A percentile compares a stretch with the other conserved stretches of the same genome.
phyloP scores from a whole-genome alignment of 2,888 invertebrate species.

The Trissolcus japonicus region DNA sequence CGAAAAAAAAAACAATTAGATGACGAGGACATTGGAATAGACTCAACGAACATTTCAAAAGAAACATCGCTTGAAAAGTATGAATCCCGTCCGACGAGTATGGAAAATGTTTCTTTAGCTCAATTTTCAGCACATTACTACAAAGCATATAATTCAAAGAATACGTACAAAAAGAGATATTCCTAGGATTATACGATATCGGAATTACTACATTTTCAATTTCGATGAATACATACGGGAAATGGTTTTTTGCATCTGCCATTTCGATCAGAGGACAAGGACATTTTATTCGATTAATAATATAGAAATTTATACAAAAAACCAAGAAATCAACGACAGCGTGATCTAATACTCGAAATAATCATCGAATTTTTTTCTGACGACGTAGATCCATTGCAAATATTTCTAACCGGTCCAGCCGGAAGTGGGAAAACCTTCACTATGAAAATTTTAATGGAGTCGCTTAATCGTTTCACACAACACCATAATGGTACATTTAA shows the following conservation, averaged over 20 bases:
- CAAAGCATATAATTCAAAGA: neutral
- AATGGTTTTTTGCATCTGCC: no score
- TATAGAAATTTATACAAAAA: no score
- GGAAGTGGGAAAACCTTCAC: slow-evolving; percentile 68
- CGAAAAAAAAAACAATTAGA: slow-evolving; percentile 60
- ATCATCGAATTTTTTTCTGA: slow-evolving; percentile 1
- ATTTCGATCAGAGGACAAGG: no score
- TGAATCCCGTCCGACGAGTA: slow-evolving; percentile 68
- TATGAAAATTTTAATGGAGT: neutral
- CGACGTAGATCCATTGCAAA: neutral
- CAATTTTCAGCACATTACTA: slow-evolving; percentile 68
- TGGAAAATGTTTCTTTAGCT: slow-evolving; percentile 69
- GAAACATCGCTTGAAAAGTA: slow-evolving; percentile 74
- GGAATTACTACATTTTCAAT: no score
- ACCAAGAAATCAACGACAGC: neutral
- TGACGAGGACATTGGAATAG: neutral
- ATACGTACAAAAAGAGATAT: neutral
- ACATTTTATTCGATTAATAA: no score
- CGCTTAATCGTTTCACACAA: neutral
- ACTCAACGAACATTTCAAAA: slow-evolving; percentile 69
- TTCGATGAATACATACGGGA: no score
- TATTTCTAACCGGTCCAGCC: slow-evolving; percentile 63
- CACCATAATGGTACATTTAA: neutral
- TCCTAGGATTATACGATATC: neutral
- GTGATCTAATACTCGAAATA: neutral